Evolutionary conservation across 2,888 invertebrate genomes (phyloP), one percentile per base, ranked within the genome.

Genomic region (Abrostola tripartita): DNA sequence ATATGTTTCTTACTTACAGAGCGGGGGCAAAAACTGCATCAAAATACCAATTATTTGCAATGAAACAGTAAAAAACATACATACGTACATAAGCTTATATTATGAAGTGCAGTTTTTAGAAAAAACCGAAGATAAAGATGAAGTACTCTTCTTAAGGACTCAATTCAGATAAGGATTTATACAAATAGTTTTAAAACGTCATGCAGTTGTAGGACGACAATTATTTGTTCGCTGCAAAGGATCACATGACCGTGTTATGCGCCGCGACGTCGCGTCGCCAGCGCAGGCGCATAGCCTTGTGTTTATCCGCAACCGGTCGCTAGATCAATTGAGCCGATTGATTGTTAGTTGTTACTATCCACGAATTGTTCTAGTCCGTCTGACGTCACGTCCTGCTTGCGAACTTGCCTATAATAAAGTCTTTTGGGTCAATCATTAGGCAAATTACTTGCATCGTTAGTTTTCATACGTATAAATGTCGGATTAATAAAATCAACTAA

Each of bases 331-430:
- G 67, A 65, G 61, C 65, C 76, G 78, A 78, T 81, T 86, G 85
- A 84, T 84, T 80, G 80, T 81, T 80, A 79, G 84, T 84, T 80
- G 80, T 81, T 80, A 79, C 81, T 71, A 82, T 82, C 80, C 76
- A 77, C 82, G 77, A 85, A 84, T 83, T 77, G 74, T 75, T 69
- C 71, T 68, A 66, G 76, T 66, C 61, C 37, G 60, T 65, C 71
- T 85, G 84, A 87, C 81, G 87, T 87, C 87, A 86, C 72, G 65
- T 76, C 67, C 76, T 72, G 74, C 63, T 71, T 63, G 59, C 51
- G 64, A 76, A 66, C 68, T 73, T 66, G 65, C 62, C 62, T 71
- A 65, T 78, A 82, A 80, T 82, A 61, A 69, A 71, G 70, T 51
- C 81, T 87, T 85, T 86, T 83, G 83, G 82, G 79, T 71, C 82